A percentile compares a stretch with the other conserved stretches of the same genome.
These are phyloP conservation scores for Drosophila pruinosa DNA, from an alignment of 1,140 invertebrate genomes.

Conservation along the genomic window DNA sequence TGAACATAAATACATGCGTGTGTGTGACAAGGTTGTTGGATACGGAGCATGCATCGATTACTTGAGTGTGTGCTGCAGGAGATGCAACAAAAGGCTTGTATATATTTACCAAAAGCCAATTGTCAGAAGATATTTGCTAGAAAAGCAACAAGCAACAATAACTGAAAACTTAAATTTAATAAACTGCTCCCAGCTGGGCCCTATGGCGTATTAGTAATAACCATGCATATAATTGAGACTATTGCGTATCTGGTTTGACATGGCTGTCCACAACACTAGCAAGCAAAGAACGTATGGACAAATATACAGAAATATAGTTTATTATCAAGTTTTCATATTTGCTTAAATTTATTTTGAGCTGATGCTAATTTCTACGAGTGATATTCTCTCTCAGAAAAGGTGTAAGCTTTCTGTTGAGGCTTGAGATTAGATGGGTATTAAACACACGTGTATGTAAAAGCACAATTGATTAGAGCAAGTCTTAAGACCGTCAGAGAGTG, in stretches of 20 bases:
- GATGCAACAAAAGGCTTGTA: slow-evolving; percentile 28
- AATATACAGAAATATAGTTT: too few species aligned
- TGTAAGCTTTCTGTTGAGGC: slow-evolving; percentile 46
- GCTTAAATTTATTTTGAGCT: background rate
- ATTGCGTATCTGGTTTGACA: background rate
- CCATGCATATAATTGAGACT: slow-evolving; percentile 5
- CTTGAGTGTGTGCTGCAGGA: slow-evolving; percentile 12
- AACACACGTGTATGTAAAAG: slow-evolving; percentile 11
- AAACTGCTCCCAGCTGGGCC: background rate
- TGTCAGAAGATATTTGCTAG: slow-evolving; percentile 18
- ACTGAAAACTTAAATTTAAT: slow-evolving; percentile 30
- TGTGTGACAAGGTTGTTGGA: background rate
- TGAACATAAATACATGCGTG: background rate
- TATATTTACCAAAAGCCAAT: slow-evolving; percentile 33
- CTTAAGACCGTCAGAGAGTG: slow-evolving; percentile 23
- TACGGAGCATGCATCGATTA: slow-evolving; percentile 2
- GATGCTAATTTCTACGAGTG: too few species aligned
- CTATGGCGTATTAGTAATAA: slow-evolving; percentile 15
- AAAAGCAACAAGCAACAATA: slow-evolving; percentile 20
- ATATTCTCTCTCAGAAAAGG: too few species aligned
- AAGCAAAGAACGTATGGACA: too few species aligned
- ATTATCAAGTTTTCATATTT: too few species aligned
- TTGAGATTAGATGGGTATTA: slow-evolving; percentile 48
- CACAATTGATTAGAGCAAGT: slow-evolving; percentile 36
- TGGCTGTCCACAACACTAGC: background rate